phyloP scores from a whole-genome alignment of 2,888 invertebrate genomes.

The Synergus gifuensis region DNA sequence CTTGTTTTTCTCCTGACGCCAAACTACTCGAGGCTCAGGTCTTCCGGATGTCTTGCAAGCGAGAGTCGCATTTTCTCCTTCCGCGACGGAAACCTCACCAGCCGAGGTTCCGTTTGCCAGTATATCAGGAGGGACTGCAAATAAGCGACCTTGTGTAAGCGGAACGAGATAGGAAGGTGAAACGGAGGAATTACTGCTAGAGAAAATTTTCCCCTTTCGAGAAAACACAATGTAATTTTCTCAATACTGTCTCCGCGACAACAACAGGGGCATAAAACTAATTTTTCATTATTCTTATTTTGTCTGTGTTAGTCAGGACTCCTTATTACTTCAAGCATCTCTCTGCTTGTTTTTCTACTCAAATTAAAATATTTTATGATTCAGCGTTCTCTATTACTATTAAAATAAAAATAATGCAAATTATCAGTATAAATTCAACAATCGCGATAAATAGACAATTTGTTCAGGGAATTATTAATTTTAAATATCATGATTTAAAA shows the following conservation, averaged over 20 bases:
- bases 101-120: conserved; percentile 86
- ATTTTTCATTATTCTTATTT: conserved; percentile 23
- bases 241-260: conserved; percentile 49
- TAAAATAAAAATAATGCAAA: no score
- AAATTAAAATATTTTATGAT: neutral
- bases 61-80: conserved; percentile 87
- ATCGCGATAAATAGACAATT: no score
- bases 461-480: no score
- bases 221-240: conserved; percentile 47
- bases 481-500: no score
- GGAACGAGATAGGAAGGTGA: conserved; percentile 46
- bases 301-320: conserved; percentile 11
- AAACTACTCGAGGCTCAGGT: conserved; percentile 83
- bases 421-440: no score
- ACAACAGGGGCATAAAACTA: conserved; percentile 57
- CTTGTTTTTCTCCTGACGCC: conserved; percentile 72
- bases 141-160: conserved; percentile 51
- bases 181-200: conserved; percentile 41
- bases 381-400: neutral
- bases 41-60: conserved; percentile 87
- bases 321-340: neutral
- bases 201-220: conserved; percentile 43
- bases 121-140: conserved; percentile 89
- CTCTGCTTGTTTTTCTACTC: neutral
- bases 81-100: conserved; percentile 85